These are phyloP conservation scores for Drosophila incognita DNA, from an alignment of 2,888 invertebrate species.

Conservation along the genomic window DNA sequence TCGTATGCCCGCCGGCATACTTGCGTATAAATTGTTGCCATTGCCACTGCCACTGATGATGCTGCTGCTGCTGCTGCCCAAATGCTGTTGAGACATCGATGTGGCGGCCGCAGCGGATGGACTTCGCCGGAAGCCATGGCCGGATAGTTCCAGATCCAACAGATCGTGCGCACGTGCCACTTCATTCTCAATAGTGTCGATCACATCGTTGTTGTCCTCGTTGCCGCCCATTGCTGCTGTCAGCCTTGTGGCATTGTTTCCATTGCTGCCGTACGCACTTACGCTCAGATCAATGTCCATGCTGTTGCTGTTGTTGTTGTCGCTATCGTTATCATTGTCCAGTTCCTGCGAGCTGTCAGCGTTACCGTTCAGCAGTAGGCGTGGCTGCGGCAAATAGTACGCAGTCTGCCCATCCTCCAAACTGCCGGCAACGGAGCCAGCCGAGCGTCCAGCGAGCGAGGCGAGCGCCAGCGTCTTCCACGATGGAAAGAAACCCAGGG, in stretches of 20 bases:
- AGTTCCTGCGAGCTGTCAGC: slow-evolving; percentile 46
- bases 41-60: slow-evolving; percentile 62
- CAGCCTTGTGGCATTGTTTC: slow-evolving; percentile 40
- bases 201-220: slow-evolving; percentile 64
- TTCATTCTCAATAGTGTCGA: slow-evolving; percentile 86
- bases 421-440: slow-evolving; percentile 4
- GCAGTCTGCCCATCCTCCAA: slow-evolving; percentile 57
- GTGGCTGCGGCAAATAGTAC: slow-evolving; percentile 76
- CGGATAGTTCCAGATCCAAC: slow-evolving; percentile 83
- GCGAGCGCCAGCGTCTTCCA: slow-evolving; percentile 83
- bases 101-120: slow-evolving; percentile 76
- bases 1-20: slow-evolving; percentile 87
- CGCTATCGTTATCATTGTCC: slow-evolving; percentile 6
- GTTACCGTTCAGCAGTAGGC: slow-evolving; percentile 61
- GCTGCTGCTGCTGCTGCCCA: slow-evolving; percentile 65
- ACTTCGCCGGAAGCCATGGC: slow-evolving; percentile 83
- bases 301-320: slow-evolving; percentile 38
- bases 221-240: slow-evolving; percentile 7
- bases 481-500: slow-evolving; percentile 81
- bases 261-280: slow-evolving; percentile 38
- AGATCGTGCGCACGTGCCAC: slow-evolving; percentile 85
- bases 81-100: slow-evolving; percentile 80
- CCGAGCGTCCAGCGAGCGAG: slow-evolving; percentile 63
- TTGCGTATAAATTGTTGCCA: slow-evolving; percentile 67
- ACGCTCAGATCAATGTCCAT: slow-evolving; percentile 64